Percentiles rank a stretch among this genome's conserved stretches.
These are phyloP conservation scores for Smittia aterrima DNA, from an alignment of 2,888 invertebrate genomes.

Conservation along the genomic window DNA sequence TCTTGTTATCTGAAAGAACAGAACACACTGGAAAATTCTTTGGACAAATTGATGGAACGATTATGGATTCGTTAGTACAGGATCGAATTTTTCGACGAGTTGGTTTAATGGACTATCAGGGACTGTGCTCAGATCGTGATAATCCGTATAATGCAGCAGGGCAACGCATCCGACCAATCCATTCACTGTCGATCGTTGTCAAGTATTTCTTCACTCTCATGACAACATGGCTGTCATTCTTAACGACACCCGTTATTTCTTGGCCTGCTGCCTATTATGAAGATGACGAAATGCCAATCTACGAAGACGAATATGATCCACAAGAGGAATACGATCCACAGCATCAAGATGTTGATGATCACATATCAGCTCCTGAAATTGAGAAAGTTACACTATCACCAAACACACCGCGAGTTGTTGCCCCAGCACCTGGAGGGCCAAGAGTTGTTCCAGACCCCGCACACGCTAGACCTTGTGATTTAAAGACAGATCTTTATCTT, in stretches of 20 bases:
- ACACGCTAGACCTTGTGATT: constrained; percentile 76
- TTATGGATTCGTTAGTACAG: constrained; percentile 89
- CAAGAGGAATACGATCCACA: background rate
- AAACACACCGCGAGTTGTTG: constrained; percentile 51
- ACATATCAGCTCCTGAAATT: constrained; percentile 51
- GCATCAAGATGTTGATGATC: constrained; percentile 41
- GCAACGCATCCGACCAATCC: constrained; percentile 46
- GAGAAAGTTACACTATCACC: constrained; percentile 49
- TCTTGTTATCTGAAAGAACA: constrained; percentile 82
- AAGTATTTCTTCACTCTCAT: constrained; percentile 50
- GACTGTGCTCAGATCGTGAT: constrained; percentile 72
- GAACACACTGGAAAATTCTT: constrained; percentile 90
- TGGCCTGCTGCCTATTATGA: constrained; percentile 49
- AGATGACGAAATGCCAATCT: constrained; percentile 49
- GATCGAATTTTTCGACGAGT: constrained; percentile 87
- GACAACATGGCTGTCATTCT: constrained; percentile 50
- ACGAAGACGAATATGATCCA: constrained; percentile 42
- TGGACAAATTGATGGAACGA: constrained; percentile 90
- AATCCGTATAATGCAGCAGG: constrained; percentile 53
- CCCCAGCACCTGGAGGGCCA: constrained; percentile 49
- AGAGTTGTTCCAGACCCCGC: constrained; percentile 58
- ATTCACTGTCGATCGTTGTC: constrained; percentile 49
- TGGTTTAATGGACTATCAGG: constrained; percentile 85
- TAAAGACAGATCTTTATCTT: constrained; percentile 82
- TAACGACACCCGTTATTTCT: constrained; percentile 49